A percentile compares a stretch with the other conserved stretches of the same genome.
Conservation (phyloP, 2,888 invertebrate species). For the Eupeodes luniger region DNA sequence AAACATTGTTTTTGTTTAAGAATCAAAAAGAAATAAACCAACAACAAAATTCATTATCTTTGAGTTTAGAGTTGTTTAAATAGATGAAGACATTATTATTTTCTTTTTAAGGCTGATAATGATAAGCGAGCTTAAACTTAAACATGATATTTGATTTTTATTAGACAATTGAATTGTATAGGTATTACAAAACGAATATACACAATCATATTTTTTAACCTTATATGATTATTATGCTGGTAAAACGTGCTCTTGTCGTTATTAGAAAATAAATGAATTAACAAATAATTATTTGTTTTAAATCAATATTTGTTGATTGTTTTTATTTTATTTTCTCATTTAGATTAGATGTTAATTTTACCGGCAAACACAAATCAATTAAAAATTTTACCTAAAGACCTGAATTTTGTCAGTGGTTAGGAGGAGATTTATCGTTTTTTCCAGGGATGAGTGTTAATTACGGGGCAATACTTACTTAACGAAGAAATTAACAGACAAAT, state of each 20-base stretch:
- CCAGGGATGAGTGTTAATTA: too few relatives aligned
- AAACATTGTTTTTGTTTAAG: background rate
- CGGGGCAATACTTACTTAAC: too few relatives aligned
- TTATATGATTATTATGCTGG: background rate
- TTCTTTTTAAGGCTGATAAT: slow-evolving; percentile 14
- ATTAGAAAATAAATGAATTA: slow-evolving; percentile 3
- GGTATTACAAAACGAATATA: background rate
- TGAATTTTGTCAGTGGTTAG: too few relatives aligned
- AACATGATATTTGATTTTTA: background rate
- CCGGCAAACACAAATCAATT: too few relatives aligned
- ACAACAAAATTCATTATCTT: slow-evolving; percentile 1
- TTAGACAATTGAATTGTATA: background rate
- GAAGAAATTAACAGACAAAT: too few relatives aligned
- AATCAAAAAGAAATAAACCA: background rate
- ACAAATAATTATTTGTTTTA: background rate
- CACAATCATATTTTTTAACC: background rate
- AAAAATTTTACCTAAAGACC: too few relatives aligned
- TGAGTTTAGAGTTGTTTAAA: background rate
- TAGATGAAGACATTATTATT: background rate
- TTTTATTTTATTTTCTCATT: too few relatives aligned
- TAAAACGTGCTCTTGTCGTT: background rate
- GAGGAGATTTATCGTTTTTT: too few relatives aligned
- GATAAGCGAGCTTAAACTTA: slow-evolving; percentile 7
- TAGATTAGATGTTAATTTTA: too few relatives aligned
- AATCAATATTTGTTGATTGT: background rate